Percentiles rank a stretch among this genome's conserved stretches.
Evolutionary conservation across 2,888 invertebrate species (phyloP).

Genomic region (Linnaemya vulpina): DNA sequence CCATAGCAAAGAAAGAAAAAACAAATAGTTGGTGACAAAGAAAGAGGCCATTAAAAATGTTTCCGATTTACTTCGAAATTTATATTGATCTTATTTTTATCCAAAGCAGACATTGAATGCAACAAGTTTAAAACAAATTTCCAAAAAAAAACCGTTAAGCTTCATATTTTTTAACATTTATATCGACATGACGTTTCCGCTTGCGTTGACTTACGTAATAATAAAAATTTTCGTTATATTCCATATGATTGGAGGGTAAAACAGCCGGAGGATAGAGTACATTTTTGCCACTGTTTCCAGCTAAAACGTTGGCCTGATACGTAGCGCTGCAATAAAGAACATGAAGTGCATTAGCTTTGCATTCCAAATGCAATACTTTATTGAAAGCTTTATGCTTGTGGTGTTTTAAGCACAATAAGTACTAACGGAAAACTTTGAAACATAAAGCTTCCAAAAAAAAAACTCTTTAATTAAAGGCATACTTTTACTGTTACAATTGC

Average conservation of each 20-base stretch:
- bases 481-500: conserved; percentile 24
- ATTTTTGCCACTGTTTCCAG: conserved; percentile 60
- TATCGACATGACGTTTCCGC: conserved; percentile 76
- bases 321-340: conserved; percentile 66
- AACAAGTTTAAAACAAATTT: conserved; percentile 23
- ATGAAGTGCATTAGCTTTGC: background rate
- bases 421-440: conserved; percentile 71
- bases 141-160: conserved; percentile 57
- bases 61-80: background rate
- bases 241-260: conserved; percentile 43
- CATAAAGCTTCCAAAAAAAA: conserved; percentile 63
- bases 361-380: conserved; percentile 10
- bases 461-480: conserved; percentile 34
- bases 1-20: background rate
- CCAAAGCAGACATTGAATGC: background rate
- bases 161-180: conserved; percentile 78
- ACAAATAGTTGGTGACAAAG: conserved; percentile 16
- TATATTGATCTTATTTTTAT: background rate
- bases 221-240: conserved; percentile 73
- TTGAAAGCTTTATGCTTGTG: conserved; percentile 70
- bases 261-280: conserved; percentile 64
- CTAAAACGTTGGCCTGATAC: conserved; percentile 72
- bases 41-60: background rate
- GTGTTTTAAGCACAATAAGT: background rate
- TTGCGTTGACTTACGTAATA: conserved; percentile 75